phyloP scores from a whole-genome alignment of 2,888 invertebrate genomes.

The Dinocampus coccinellae region DNA sequence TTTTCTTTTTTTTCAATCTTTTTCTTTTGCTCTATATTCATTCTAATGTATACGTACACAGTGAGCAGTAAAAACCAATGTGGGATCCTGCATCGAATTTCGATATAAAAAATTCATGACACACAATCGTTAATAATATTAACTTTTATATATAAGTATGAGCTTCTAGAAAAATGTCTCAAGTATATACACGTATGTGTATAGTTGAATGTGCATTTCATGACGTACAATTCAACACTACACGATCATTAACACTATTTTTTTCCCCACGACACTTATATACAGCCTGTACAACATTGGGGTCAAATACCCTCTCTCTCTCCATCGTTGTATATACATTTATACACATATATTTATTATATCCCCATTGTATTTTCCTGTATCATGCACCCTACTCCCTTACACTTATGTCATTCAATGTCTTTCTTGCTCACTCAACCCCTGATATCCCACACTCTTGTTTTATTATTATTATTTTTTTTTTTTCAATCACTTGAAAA shows the following conservation, averaged over 20 bases:
- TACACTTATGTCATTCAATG: too few relatives aligned
- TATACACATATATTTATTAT: not conserved
- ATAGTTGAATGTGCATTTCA: slow-evolving; percentile 34
- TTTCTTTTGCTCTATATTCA: slow-evolving; percentile 8
- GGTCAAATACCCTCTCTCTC: slow-evolving; percentile 10
- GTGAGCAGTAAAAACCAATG: slow-evolving; percentile 18
- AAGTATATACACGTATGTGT: slow-evolving; percentile 7
- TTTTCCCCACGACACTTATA: slow-evolving; percentile 25
- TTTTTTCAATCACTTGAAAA: slow-evolving; percentile 46
- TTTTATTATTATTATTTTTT: not conserved
- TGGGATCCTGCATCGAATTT: not conserved
- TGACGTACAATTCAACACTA: slow-evolving; percentile 25
- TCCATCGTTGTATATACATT: not conserved
- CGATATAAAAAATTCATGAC: slow-evolving; percentile 6
- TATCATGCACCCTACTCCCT: too few relatives aligned
- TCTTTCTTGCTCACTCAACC: not conserved
- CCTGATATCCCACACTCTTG: slow-evolving; percentile 1
- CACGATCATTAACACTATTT: slow-evolving; percentile 33
- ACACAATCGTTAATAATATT: not conserved
- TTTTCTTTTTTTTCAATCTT: slow-evolving; percentile 6
- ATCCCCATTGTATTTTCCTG: slow-evolving; percentile 1
- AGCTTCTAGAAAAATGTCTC: slow-evolving; percentile 21
- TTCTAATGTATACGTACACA: not conserved
- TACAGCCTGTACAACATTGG: not conserved
- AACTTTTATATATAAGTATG: not conserved